phyloP scores from a whole-genome alignment of 2,888 invertebrate genomes.

The Nymphalis c-album region DNA sequence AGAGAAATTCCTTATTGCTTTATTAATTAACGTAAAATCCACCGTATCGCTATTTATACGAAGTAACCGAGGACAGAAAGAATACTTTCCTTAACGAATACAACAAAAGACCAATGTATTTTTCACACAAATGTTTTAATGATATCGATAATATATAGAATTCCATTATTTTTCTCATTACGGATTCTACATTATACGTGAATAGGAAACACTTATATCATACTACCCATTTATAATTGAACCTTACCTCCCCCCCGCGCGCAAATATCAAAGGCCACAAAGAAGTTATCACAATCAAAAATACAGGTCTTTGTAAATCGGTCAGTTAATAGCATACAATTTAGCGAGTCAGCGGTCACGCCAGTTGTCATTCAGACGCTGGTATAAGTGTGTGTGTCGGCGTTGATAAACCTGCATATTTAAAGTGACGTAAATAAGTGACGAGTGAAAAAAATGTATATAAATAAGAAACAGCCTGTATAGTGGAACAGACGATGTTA shows the following conservation, averaged over 20 bases:
- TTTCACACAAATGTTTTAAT: no score
- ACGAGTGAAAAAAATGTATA: conserved; percentile 14
- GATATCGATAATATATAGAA: no score
- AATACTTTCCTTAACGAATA: neutral
- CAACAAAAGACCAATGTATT: neutral
- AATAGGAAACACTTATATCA: neutral
- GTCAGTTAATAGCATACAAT: conserved; percentile 31
- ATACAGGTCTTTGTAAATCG: conserved; percentile 20
- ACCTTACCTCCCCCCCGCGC: conserved; percentile 4
- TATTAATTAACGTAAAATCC: neutral
- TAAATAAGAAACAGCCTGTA: conserved; percentile 17
- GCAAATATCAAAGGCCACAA: neutral
- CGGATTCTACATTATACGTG: neutral
- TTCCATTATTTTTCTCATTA: no score
- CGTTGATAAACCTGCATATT: neutral
- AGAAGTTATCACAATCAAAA: conserved; percentile 27
- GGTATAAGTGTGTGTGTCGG: conserved; percentile 31
- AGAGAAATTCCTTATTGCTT: neutral
- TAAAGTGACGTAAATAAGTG: conserved; percentile 19
- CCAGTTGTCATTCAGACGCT: conserved; percentile 35
- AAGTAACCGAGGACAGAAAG: neutral
- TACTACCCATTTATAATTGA: neutral
- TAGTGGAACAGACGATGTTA: conserved; percentile 26
- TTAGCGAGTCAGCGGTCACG: conserved; percentile 20
- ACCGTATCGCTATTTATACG: neutral